A percentile compares a stretch with the other conserved stretches of the same genome.
These are phyloP conservation scores for Mycteria americana DNA, from an alignment of 2,797 vertebrate species.

Conservation along the genomic window DNA sequence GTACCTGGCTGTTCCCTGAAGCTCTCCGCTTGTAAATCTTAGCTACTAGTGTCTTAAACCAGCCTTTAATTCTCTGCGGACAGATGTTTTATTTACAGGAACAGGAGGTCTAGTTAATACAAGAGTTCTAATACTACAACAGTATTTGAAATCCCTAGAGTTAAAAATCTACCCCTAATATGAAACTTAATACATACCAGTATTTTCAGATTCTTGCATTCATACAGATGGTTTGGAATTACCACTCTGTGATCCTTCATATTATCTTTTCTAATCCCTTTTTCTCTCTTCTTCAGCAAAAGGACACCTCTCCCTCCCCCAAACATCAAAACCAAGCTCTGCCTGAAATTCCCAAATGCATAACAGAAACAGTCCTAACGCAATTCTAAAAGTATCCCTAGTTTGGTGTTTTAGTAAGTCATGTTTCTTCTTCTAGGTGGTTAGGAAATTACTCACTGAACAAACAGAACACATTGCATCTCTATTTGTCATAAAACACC, in stretches of 20 bases:
- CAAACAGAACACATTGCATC: not conserved
- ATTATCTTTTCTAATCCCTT: not conserved
- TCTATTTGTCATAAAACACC: not conserved
- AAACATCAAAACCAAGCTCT: not conserved
- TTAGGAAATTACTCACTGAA: not conserved
- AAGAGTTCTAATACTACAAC: not conserved
- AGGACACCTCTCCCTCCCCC: not conserved
- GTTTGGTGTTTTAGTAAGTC: not conserved
- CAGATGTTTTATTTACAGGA: not conserved
- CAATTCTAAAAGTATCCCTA: not conserved
- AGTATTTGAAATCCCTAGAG: not conserved
- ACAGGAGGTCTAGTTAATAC: not conserved
- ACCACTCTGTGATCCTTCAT: not conserved
- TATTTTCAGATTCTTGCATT: not conserved
- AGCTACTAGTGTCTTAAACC: not conserved
- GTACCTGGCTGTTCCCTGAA: not conserved
- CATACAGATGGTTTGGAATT: not conserved
- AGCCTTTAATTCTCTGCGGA: not conserved
- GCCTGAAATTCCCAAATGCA: not conserved
- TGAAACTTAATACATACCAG: not conserved
- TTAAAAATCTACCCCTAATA: not conserved
- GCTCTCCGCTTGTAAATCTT: not conserved
- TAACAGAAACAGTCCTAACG: not conserved
- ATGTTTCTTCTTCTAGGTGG: not conserved
- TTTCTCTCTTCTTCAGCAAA: not conserved